Conservation (phyloP, 2,797 vertebrate genomes). For the Acridotheres tristis region DNA sequence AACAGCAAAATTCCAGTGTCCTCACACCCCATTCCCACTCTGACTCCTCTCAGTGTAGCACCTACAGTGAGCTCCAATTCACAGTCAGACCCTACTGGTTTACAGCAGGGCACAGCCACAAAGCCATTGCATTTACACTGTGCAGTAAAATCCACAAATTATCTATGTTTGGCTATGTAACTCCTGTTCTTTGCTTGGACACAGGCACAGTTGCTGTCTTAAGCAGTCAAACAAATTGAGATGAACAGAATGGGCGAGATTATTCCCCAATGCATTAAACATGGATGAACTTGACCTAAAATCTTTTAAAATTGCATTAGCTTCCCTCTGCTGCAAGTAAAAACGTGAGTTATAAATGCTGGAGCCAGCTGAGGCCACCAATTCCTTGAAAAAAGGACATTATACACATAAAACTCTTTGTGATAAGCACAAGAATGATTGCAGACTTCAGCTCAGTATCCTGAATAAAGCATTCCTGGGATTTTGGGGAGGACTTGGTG, state of each 20-base stretch:
- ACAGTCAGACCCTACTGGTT: not conserved
- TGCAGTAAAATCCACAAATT: not conserved
- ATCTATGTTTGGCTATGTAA: rapidly evolving
- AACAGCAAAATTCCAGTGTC: not conserved
- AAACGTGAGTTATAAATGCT: not conserved
- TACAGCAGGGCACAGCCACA: not conserved
- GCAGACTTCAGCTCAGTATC: not conserved
- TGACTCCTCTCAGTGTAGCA: not conserved
- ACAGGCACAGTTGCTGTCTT: not conserved
- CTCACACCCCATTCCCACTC: not conserved
- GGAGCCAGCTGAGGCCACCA: not conserved
- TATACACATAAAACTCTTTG: not conserved
- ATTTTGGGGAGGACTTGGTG: not conserved
- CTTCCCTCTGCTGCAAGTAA: not conserved
- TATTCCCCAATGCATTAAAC: not conserved
- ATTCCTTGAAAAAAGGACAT: not conserved
- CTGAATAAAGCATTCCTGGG: not conserved
- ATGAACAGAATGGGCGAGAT: not conserved
- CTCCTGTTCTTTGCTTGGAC: not conserved
- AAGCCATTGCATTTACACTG: not conserved
- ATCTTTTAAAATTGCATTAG: not conserved
- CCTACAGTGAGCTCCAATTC: not conserved
- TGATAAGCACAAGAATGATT: not conserved
- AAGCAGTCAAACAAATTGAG: not conserved
- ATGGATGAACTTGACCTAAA: constrained; percentile 6